Conservation (phyloP, 2,797 vertebrate species). For the Spheniscus humboldti region DNA sequence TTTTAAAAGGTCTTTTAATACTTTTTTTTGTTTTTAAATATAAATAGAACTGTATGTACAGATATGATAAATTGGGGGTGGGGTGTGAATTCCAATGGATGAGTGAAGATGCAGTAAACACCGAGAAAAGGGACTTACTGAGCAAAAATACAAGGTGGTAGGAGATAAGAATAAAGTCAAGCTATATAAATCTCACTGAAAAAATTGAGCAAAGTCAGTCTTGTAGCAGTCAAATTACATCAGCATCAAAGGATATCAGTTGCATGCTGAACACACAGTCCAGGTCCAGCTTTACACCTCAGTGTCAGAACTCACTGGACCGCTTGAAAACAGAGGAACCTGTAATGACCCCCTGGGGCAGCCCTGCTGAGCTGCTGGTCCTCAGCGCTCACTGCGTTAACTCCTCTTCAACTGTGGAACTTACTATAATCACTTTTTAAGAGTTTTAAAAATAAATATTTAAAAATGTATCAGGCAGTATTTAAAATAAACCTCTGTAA, state of each 20-base stretch:
- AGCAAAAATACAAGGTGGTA: neutral
- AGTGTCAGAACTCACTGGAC: neutral
- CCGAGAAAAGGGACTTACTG: neutral
- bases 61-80: neutral
- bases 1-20: neutral
- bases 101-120: neutral
- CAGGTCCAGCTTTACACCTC: neutral
- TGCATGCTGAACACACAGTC: neutral
- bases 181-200: neutral
- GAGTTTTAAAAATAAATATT: neutral
- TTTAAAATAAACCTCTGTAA: neutral
- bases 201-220: neutral
- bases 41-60: neutral
- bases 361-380: neutral
- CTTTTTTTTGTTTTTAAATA: neutral
- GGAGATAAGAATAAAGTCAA: neutral
- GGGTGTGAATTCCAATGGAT: neutral
- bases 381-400: neutral
- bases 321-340: accelerated
- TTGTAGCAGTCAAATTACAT: neutral
- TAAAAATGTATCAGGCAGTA: neutral
- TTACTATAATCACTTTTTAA: neutral
- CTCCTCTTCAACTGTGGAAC: neutral
- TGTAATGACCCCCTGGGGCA: neutral
- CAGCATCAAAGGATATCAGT: neutral